phyloP scores from a whole-genome alignment of 2,113 vertebrate genomes.

The Heterotis niloticus region DNA sequence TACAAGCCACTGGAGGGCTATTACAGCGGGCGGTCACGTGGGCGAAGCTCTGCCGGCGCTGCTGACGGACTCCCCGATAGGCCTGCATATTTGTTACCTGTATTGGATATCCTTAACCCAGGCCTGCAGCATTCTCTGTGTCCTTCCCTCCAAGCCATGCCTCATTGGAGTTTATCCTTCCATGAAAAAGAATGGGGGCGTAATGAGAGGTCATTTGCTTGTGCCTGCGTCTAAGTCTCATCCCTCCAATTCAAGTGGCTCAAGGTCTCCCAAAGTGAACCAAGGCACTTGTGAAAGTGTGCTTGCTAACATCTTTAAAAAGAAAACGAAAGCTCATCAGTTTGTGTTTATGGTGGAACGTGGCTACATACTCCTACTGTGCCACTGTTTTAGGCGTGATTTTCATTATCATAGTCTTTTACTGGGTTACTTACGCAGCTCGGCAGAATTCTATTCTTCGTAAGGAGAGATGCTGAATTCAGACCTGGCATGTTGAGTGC shows the following conservation, averaged over 20 bases:
- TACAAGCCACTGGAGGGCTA: slow-evolving; percentile 3
- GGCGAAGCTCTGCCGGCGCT: background rate
- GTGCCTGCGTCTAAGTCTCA: background rate
- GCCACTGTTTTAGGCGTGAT: background rate
- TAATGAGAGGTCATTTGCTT: background rate
- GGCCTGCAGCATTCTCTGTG: background rate
- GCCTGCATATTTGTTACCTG: slow-evolving; percentile 12
- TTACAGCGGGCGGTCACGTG: slow-evolving; percentile 5
- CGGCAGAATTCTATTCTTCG: too few species aligned
- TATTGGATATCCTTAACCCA: background rate
- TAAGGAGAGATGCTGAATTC: too few species aligned
- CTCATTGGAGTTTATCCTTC: background rate
- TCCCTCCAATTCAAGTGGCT: background rate
- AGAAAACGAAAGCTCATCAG: background rate
- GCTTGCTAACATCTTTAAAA: background rate
- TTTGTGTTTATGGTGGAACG: background rate
- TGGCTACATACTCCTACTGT: background rate
- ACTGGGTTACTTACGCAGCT: too few species aligned
- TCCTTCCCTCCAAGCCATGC: slow-evolving; percentile 1
- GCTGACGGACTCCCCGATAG: background rate
- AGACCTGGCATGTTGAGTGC: too few species aligned
- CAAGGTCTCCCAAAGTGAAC: slow-evolving; percentile 3
- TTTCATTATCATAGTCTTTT: background rate
- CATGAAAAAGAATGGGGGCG: background rate
- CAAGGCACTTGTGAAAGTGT: background rate